These are phyloP conservation scores for Palythoa grandiflora DNA, from an alignment of 92 coral and sea anemone species.

Conservation along the genomic window DNA sequence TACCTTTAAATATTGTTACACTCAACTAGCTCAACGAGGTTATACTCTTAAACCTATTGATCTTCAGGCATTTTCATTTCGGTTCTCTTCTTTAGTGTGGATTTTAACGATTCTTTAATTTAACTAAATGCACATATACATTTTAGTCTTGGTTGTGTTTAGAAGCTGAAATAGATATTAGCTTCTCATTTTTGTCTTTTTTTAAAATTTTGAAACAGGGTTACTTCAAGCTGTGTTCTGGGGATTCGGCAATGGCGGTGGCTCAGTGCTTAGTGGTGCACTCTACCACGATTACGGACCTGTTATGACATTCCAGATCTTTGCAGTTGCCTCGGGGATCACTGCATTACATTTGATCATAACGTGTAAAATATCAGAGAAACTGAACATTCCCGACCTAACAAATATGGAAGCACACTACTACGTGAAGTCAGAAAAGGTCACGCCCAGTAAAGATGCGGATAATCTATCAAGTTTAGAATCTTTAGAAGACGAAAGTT, in stretches of 20 bases:
- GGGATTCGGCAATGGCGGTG: constrained; percentile 97
- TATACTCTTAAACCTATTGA: no score
- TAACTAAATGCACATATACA: no score
- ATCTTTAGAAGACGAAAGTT: background rate
- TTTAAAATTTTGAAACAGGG: constrained; percentile 46
- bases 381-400: background rate
- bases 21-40: no score
- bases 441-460: background rate
- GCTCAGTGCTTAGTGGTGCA: constrained; percentile 81
- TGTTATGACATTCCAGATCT: constrained; percentile 70
- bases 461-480: background rate
- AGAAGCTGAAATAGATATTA: background rate
- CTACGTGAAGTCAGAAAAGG: background rate
- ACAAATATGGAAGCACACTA: constrained; percentile 2
- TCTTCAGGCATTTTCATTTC: no score
- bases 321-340: constrained; percentile 58
- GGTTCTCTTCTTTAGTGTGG: no score
- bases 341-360: constrained; percentile 2
- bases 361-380: background rate
- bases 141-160: background rate
- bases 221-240: constrained; percentile 92
- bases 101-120: no score
- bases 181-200: background rate
- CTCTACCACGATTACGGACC: constrained; percentile 73
- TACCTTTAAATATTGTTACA: no score